Base-by-base conservation (phyloP, 2,797 vertebrate genomes). In the Acestrorhynchus altus region DNA sequence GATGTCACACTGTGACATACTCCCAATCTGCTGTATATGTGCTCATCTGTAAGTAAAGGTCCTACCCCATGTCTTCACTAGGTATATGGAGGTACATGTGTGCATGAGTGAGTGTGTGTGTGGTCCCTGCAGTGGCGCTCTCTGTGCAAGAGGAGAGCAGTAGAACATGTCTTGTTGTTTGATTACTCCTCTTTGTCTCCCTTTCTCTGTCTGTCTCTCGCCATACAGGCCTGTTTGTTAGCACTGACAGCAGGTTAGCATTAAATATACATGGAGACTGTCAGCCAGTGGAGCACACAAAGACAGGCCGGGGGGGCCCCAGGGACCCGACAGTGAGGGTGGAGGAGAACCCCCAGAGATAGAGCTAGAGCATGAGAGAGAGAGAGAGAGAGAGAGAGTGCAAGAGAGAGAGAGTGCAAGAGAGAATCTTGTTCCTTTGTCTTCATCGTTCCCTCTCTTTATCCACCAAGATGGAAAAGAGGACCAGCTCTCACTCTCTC, bases 211-310 rank as follows among this genome's bases (percentile, higher is more conserved):
- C 83, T 61, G 67, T 80, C 81, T 71, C 85, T 67, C 87, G 88
- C 86, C 88, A 89, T 88, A 88, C 93, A 93, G 90, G 90, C 89
- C 93, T 93, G 94, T 94, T 94, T 94, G 93, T 94, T 94, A 92
- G 91, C 90, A 89, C 90, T 92, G 93, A 94, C 94, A 94, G 93
- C 92, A 93, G 93, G 93, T 93, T 94, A 93, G 90, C 93, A 94
- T 94, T 94, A 94, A 94, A 94, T 94, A 94, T 94, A 94, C 92
- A 94, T 94, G 91, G 92, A 89, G 92, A 92, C 89, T 93, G 91
- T 93, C 91, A 93, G 91, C 90, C 90, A 88, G 89, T 91, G 90
- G 89, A 86, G 82, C 92, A 91, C 90, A 93, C 92, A 94, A 94
- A 93, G 92, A 89, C 91, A 82, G 86, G 86, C 76, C 44, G 81